These are phyloP conservation scores for Brenthis hecate DNA, from an alignment of 2,888 invertebrate species.

Conservation along the genomic window DNA sequence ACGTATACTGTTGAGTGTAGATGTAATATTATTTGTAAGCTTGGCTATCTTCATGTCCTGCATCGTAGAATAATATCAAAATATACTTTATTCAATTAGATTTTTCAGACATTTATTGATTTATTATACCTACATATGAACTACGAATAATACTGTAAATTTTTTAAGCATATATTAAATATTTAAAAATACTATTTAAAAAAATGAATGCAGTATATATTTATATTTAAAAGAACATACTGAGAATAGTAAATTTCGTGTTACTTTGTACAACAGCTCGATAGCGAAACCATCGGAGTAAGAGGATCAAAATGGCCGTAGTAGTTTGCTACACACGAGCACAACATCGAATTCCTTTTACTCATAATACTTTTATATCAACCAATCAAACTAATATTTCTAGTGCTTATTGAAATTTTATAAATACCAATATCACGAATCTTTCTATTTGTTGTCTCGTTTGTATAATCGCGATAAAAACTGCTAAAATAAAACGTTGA, in stretches of 20 bases:
- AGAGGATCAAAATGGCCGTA: conserved; percentile 67
- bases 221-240: conserved; percentile 15
- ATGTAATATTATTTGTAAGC: no score
- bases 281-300: conserved; percentile 61
- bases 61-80: no score
- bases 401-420: background rate
- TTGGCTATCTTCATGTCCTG: no score
- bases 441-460: no score
- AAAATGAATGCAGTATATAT: conserved; percentile 1
- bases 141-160: background rate
- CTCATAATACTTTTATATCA: conserved; percentile 6
- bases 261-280: conserved; percentile 48
- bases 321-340: conserved; percentile 52
- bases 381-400: conserved; percentile 15
- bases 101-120: no score
- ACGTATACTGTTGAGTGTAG: no score
- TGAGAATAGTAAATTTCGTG: conserved; percentile 32
- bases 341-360: conserved; percentile 35
- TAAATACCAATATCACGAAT: background rate
- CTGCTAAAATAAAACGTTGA: no score
- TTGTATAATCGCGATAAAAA: no score
- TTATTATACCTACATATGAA: background rate
- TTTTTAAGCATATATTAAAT: background rate
- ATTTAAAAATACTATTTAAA: no score
- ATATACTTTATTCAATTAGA: no score